phyloP scores from a whole-genome alignment of 1,140 invertebrate species.

The Calliphora vicina region DNA sequence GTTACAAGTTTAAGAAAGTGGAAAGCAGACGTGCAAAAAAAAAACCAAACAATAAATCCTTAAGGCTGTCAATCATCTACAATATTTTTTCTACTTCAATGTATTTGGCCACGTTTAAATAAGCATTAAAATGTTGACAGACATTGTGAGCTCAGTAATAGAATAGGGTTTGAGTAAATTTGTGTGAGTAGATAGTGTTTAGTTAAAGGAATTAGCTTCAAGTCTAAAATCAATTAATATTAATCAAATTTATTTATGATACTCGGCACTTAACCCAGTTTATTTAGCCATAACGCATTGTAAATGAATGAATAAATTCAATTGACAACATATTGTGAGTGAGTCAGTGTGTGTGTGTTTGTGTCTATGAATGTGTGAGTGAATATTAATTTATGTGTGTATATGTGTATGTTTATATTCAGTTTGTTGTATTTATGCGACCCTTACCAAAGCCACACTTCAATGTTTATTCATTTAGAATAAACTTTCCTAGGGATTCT shows the following conservation, averaged over 20 bases:
- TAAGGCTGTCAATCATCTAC: neutral
- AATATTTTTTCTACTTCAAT: neutral
- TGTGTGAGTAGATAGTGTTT: neutral
- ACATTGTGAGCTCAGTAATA: neutral
- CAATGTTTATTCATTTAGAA: slow-evolving; percentile 14
- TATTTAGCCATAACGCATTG: neutral
- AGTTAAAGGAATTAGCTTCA: slow-evolving; percentile 21
- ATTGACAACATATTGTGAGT: neutral
- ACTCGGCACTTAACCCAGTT: slow-evolving; percentile 35
- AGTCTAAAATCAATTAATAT: slow-evolving; percentile 36
- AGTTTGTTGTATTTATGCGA: neutral
- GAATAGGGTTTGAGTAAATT: neutral
- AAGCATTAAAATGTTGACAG: neutral
- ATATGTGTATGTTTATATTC: neutral
- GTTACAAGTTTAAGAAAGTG: neutral
- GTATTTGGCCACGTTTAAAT: neutral
- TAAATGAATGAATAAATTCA: neutral
- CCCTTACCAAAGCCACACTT: neutral
- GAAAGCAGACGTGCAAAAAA: neutral
- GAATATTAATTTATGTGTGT: neutral
- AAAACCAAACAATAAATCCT: neutral
- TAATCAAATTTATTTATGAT: slow-evolving; percentile 42
- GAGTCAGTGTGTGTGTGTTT: neutral
- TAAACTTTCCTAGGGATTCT: neutral
- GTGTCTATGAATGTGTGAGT: neutral